Evolutionary conservation across 2,797 vertebrate species (phyloP), one percentile per base, ranked within the genome.

Genomic region (Ctenopoma multispine): DNA sequence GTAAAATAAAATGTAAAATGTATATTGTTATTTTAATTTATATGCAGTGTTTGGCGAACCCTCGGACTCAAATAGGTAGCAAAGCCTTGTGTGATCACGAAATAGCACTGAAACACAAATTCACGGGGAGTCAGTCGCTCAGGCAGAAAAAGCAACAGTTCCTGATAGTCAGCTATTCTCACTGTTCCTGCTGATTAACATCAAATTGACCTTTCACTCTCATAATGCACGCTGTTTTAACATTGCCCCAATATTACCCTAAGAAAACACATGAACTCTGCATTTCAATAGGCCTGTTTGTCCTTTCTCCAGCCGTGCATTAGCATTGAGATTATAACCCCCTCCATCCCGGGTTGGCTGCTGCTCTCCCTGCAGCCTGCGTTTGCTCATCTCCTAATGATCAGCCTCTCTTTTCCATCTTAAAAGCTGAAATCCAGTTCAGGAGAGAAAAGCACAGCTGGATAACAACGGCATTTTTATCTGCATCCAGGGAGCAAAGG

Each of bases 201-300:
- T 87, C 84, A 86, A 81, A 79, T 72, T 90, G 85, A 92, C 89
- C 88, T 90, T 88, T 91, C 81, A 83, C 82, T 92, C 87, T 73
- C 63, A 83, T 88, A 87, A 90, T 90, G 90, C 72, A 38, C 79
- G 86, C 86, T 83, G 69, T 89, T 90, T 83, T 80, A 91, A 85
- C 84, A 83, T 92, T 82, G 81, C 81, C 86, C 90, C 86, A 88
- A 90, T 91, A 94, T 93, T 94, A 92, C 87, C 93, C 90, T 93
- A 94, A 91, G 93, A 94, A 94, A 95, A 93, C 94, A 94, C 21
- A 48, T 70, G 81, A 76, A 80, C 92, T 92, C 89, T 88, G 93
- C 93, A 95, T 94, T 82, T 94, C 92, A 95, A 94, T 94, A 48
- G 92, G 77, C 76, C 90, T 77, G 86, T 94, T 94, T 94, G 87